Evolutionary conservation across 2,888 invertebrate species (phyloP), one percentile per base, ranked within the genome.

Genomic region (Atethmia centrago): DNA sequence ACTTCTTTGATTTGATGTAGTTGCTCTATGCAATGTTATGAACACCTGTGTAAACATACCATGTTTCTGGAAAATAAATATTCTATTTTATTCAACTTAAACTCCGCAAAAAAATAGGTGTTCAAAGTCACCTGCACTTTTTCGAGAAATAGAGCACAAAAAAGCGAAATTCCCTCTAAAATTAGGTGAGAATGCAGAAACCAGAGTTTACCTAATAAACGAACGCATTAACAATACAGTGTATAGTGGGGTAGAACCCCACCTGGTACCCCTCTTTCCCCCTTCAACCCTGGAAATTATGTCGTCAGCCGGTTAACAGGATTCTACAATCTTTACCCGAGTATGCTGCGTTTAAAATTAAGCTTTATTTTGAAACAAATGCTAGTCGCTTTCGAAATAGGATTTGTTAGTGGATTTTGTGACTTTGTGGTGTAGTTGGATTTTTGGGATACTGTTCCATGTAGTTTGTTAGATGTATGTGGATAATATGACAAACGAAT

Each of bases 291-390:
- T 45, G 56, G 65, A 85, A 84, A 84, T 85, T 75, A 85, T 82
- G 79, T 82, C 84, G 82, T 86, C 84, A 79, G 59, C 73, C 77
- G 66, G 77, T 78, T 82, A 82, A 86, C 87, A 79, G 77, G 82
- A 86, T 82, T 84, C 82, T 75, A 75, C 76, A 79, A 85, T 86
- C 82, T 86, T 84, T 74, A 64, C 58, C 76, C 62, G 73, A 67
- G 66, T 61, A 55, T 45, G 51, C 61, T 31, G 67, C 73, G 74
- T 72, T 77, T 79, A 74, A 81, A 86, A 77, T 74, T 67, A 74
- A 78, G 76, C 79, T 70, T 77, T 81, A 73, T 81, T 75, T 71
- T 58, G 71, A 62, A 69, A 73, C 80, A 74, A 78, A 82, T 58
- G 66, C 74, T 56, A 51, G 36, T 56, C 74, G 63, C 74, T 71